Evolutionary conservation across 2,113 vertebrate species (phyloP), one percentile per base, ranked within the genome.

Genomic region (Lichenostomus cassidix): DNA sequence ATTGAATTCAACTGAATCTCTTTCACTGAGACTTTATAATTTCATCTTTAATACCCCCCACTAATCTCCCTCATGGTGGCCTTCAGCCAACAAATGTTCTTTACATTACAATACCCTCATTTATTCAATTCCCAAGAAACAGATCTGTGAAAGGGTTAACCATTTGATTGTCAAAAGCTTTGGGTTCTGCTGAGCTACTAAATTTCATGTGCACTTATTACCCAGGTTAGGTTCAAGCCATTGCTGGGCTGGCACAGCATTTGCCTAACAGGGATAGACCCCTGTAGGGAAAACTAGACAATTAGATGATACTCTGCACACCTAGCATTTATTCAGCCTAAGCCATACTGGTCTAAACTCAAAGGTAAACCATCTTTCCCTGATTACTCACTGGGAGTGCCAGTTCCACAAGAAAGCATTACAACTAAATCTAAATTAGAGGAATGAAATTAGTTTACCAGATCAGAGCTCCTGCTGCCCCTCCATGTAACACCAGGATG

Each of bases 11-110:
- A 92, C 92, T 92, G 87, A 94, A 96, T 92, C 60, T 96, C 93
- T 97, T 97, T 95, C 71, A 95, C 90, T 65, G 90, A 92, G 95
- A 97, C 95, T 96, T 97, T 96, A 96, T 97, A 95, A 96, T 94
- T 97, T 96, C 94, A 97, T 97, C 94, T 96, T 93, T 96, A 95
- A 92, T 96, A 96, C 81, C 89, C 95, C 95, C 96, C 93, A 96
- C 95, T 96, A 97, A 97, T 96, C 94, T 97, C 96, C 95, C 96
- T 96, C 91, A 95, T 96, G 94, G 90, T 96, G 94, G 92, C 91
- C 94, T 96, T 94, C 93, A 97, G 93, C 94, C 95, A 97, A 96
- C 92, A 96, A 95, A 90, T 95, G 87, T 90, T 96, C 94, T 97
- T 94, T 95, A 95, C 96, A 96, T 96, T 96, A 96, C 83, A 95